Conservation (phyloP, 1,140 invertebrate genomes). For the Phymastichus coffea region DNA sequence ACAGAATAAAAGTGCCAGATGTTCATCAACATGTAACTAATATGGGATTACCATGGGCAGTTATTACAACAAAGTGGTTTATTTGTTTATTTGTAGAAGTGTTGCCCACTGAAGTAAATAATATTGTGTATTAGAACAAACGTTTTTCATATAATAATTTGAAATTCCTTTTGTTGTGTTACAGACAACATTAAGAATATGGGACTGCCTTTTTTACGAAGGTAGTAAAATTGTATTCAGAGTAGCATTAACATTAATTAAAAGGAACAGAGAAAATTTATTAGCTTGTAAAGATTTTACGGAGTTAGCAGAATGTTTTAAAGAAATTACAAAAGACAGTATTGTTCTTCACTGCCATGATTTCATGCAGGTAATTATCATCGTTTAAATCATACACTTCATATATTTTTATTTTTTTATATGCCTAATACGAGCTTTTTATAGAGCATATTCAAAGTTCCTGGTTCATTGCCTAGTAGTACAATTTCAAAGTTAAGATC, state of each 20-base stretch:
- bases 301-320: conserved; percentile 74
- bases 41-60: conserved; percentile 79
- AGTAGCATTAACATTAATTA: conserved; percentile 82
- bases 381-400: background rate
- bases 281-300: conserved; percentile 74
- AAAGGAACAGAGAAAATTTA: conserved; percentile 69
- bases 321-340: conserved; percentile 71
- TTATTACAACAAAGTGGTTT: conserved; percentile 92
- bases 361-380: conserved; percentile 74
- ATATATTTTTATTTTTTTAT: conserved; percentile 11
- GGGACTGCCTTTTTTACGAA: conserved; percentile 94
- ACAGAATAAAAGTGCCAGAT: conserved; percentile 73
- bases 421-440: conserved; percentile 41
- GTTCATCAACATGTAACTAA: conserved; percentile 77
- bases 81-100: conserved; percentile 91
- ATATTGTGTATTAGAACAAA: conserved; percentile 12
- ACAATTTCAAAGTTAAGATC: conserved; percentile 65
- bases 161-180: too few species aligned
- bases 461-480: conserved; percentile 69
- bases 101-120: conserved; percentile 76
- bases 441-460: conserved; percentile 77
- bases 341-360: conserved; percentile 77
- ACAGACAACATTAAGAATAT: conserved; percentile 85
- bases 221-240: conserved; percentile 85
- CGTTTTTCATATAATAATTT: background rate